Percentiles rank a stretch among this genome's conserved stretches.
phyloP scores from a whole-genome alignment of 2,113 vertebrate species.

The Mesembrinibis cayennensis region DNA sequence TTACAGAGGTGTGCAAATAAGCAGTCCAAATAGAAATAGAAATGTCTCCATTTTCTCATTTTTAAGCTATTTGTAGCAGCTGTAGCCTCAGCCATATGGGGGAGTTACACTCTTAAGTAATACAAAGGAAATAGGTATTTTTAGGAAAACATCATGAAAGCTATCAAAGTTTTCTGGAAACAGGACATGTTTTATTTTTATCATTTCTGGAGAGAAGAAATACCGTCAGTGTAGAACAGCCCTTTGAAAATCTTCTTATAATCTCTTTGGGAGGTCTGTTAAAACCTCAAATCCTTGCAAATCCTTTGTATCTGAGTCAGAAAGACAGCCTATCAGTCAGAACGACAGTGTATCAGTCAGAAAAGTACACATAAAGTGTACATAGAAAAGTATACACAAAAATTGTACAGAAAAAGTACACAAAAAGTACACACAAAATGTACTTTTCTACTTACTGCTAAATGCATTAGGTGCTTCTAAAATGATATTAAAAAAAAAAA shows the following conservation, averaged over 20 bases:
- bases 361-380: not conserved
- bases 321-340: not conserved
- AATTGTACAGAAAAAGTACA: not conserved
- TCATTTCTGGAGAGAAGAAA: conserved; percentile 31
- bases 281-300: not conserved
- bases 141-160: not conserved
- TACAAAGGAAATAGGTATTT: conserved; percentile 33
- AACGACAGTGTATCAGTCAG: not conserved
- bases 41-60: conserved; percentile 1
- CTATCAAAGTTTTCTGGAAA: not conserved
- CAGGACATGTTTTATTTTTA: conserved; percentile 10
- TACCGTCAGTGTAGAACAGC: not conserved
- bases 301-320: not conserved
- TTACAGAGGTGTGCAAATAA: not conserved
- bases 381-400: not conserved
- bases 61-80: conserved; percentile 9
- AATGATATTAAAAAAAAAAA: not conserved
- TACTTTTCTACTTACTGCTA: not conserved
- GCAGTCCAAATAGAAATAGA: not conserved
- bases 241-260: not conserved
- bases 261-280: not conserved
- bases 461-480: not conserved
- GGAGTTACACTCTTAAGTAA: conserved; percentile 13
- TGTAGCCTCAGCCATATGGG: conserved; percentile 4
- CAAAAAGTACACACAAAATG: not conserved